Evolutionary conservation across 2,797 vertebrate species (phyloP).

Genomic region (Microchirus variegatus): DNA sequence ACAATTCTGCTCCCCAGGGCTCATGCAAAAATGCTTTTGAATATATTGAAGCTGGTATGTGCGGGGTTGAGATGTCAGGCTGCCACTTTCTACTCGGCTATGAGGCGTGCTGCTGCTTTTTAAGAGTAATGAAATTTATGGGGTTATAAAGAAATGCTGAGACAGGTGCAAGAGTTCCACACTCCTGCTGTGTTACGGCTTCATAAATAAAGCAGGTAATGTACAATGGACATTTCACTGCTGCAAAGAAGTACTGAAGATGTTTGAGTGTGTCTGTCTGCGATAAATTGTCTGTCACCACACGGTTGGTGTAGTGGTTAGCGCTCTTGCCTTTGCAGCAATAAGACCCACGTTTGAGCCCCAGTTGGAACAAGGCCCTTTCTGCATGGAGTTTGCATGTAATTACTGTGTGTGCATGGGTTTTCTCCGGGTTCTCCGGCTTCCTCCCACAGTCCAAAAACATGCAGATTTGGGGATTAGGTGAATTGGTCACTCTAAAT

Average conservation of each 20-base stretch:
- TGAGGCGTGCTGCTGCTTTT: constrained; percentile 37
- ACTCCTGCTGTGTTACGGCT: constrained; percentile 51
- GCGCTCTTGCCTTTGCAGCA: too few species aligned
- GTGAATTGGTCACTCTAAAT: too few species aligned
- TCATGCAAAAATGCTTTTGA: constrained; percentile 21
- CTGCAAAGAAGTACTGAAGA: constrained; percentile 21
- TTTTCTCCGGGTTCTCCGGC: too few species aligned
- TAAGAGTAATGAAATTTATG: constrained; percentile 44
- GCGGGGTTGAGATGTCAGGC: constrained; percentile 41
- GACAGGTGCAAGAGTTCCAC: constrained; percentile 58
- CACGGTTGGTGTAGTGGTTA: too few species aligned
- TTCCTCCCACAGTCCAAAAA: too few species aligned
- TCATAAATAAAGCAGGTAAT: constrained; percentile 45
- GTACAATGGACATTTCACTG: constrained; percentile 12
- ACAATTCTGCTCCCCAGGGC: constrained; percentile 20
- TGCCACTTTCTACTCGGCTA: constrained; percentile 30
- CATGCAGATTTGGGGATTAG: too few species aligned
- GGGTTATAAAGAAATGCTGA: constrained; percentile 47
- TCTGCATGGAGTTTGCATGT: too few species aligned
- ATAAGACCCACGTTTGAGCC: too few species aligned
- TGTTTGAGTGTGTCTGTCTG: constrained; percentile 4
- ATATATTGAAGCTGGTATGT: constrained; percentile 26
- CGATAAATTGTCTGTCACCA: neutral
- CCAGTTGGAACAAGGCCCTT: too few species aligned
- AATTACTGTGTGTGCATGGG: too few species aligned